These are phyloP conservation scores for Rhagoletis pomonella DNA, from an alignment of 1,140 invertebrate species.

Conservation along the genomic window DNA sequence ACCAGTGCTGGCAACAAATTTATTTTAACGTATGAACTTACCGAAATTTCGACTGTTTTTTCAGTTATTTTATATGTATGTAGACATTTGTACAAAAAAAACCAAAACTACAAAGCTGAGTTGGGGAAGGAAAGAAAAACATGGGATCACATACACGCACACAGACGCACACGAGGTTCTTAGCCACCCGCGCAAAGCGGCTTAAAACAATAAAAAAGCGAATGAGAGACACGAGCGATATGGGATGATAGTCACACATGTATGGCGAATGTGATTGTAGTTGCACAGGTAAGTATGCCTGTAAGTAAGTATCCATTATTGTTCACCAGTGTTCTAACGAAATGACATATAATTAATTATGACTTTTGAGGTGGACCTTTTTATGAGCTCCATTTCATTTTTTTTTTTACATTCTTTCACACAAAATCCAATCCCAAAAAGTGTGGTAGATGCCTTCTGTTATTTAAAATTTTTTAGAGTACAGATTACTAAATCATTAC, in stretches of 20 bases:
- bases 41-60: background rate
- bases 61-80: background rate
- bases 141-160: no score
- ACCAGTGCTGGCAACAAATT: background rate
- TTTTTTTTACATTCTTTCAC: background rate
- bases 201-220: slow-evolving; percentile 21
- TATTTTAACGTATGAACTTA: background rate
- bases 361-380: background rate
- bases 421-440: no score
- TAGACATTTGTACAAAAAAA: background rate
- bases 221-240: background rate
- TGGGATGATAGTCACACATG: background rate
- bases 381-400: background rate
- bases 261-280: background rate
- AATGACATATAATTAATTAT: slow-evolving; percentile 37
- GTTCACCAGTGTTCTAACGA: background rate
- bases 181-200: slow-evolving; percentile 29
- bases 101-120: background rate
- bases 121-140: background rate
- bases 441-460: no score
- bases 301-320: no score
- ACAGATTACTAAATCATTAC: no score
- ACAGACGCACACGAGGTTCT: no score
- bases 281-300: background rate
- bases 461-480: no score